Evolutionary conservation across 2,888 invertebrate species (phyloP), one percentile per base, ranked within the genome.

Genomic region (Phymatocera aterrima): DNA sequence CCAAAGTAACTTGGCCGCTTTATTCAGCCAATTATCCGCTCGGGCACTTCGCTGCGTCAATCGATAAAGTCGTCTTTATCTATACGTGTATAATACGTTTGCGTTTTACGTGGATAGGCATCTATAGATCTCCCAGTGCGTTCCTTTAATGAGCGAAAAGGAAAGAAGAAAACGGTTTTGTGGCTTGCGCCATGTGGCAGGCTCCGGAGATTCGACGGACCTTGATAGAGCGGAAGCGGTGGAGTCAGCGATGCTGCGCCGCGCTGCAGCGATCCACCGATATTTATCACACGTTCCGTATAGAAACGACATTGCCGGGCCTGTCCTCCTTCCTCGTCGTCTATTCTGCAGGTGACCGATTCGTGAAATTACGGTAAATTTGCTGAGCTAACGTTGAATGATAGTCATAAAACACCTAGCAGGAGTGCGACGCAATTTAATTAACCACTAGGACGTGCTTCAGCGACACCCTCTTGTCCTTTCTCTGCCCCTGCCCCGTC

Each of bases 341-440:
- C 51, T 75, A 54, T 75, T 65, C 61, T 8, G n/a, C n/a, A n/a
- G 28, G 43, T 60, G 79, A 78, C 64, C 60, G 78, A 61, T 64
- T 51, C 54, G 34, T 79, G 78, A 82, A 82, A 82, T 83, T 81
- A 80, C 82, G 82, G 83, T 82, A 80, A 81, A 82, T 48, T 70
- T 48, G 31, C 48, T 21, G 24, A 15, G 28, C 46, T 51, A 72
- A 72, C 48, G 51, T 12, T 18, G 72, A 72, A 48, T 34, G 18
- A 70, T 48, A 3, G 70, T 34, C 46, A 70, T 46, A 70, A 70
- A 70, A 70, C 31, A 70, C 31, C 43, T 15, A 43, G 21, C 65
- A 24, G 24, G 21, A 5, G n/a, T 18, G 21, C 68, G 46, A 43
- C 28, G 43, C 46, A 68, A 68, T 68, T 68, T 21, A 68, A 68